A percentile compares a stretch with the other conserved stretches of the same genome.
These are phyloP conservation scores for Noctua pronuba DNA, from an alignment of 2,888 invertebrate species.

Conservation along the genomic window DNA sequence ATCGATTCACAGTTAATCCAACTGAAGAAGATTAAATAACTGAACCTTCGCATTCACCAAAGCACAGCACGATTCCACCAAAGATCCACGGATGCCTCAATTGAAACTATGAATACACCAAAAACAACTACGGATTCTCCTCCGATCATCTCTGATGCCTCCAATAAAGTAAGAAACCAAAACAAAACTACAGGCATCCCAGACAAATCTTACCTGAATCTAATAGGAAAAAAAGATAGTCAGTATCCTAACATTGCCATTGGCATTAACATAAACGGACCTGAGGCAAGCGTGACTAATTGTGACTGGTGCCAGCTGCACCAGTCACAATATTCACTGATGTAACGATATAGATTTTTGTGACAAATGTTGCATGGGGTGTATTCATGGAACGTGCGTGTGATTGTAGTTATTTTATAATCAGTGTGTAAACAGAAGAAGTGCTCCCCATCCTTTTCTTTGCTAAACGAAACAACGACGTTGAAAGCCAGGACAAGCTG, in stretches of 20 bases:
- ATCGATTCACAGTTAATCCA: not conserved
- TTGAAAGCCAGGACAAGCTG: no score
- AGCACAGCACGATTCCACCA: not conserved
- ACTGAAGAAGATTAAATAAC: not conserved
- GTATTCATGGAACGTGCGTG: conserved; percentile 20
- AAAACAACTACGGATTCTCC: not conserved
- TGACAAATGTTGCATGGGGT: conserved; percentile 7
- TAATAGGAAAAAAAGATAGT: not conserved
- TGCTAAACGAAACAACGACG: not conserved
- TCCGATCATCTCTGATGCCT: no score
- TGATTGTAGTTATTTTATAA: not conserved
- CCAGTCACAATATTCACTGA: no score
- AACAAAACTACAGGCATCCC: not conserved
- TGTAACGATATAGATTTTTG: conserved; percentile 9
- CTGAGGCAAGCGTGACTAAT: not conserved
- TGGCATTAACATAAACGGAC: not conserved
- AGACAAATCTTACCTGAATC: not conserved
- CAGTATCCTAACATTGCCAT: not conserved
- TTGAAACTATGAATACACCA: not conserved
- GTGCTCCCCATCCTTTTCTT: not conserved
- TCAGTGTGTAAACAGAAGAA: not conserved
- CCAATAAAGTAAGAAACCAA: not conserved
- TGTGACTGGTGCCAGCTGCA: no score
- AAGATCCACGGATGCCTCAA: not conserved
- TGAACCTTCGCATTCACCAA: not conserved